Percentiles rank a stretch among this genome's conserved stretches.
phyloP scores from a whole-genome alignment of 2,888 invertebrate species.

The Brachycybe producta region DNA sequence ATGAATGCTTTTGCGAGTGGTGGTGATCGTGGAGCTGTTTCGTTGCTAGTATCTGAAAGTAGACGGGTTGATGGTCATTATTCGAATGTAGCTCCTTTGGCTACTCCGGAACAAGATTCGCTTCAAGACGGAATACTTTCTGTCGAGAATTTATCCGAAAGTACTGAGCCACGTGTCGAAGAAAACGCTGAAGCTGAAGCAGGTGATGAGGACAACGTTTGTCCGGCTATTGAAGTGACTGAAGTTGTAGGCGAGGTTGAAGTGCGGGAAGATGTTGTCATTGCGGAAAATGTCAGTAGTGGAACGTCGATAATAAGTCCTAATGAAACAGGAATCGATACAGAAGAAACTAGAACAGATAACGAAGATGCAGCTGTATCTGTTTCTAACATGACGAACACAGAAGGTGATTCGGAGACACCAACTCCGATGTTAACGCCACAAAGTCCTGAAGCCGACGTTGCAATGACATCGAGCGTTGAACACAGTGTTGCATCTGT shows the following conservation, averaged over 20 bases:
- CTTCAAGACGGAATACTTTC: slow-evolving; percentile 44
- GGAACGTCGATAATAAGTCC: not conserved
- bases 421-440: not conserved
- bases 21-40: not conserved
- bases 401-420: not conserved
- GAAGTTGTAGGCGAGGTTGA: not conserved
- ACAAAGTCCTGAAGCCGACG: slow-evolving; percentile 4
- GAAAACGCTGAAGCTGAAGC: not conserved
- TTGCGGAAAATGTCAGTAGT: not conserved
- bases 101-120: slow-evolving; percentile 49
- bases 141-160: slow-evolving; percentile 38
- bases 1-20: not conserved
- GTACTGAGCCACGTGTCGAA: not conserved
- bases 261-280: not conserved
- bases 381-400: not conserved
- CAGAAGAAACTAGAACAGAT: not conserved
- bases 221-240: not conserved
- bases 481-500: slow-evolving; percentile 8
- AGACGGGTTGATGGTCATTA: not conserved
- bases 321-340: slow-evolving; percentile 2
- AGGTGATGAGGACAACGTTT: not conserved
- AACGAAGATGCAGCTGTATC: not conserved
- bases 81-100: slow-evolving; percentile 39
- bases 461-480: slow-evolving; percentile 2
- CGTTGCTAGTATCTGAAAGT: not conserved